phyloP scores from a whole-genome alignment of 2,113 vertebrate species.

The Megaceryle torquata region DNA sequence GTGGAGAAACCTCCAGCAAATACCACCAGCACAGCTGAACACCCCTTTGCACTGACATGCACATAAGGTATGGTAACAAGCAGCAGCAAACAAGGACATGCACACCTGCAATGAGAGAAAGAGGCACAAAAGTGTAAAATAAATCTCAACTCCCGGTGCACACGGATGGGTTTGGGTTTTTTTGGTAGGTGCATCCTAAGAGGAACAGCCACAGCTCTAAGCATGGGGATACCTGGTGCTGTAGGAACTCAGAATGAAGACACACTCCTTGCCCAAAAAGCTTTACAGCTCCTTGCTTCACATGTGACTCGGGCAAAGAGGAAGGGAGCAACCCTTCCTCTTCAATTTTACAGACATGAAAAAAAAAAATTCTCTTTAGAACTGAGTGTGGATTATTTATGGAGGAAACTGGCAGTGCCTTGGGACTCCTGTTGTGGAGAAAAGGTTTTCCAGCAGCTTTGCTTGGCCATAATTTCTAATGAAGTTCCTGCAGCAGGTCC shows the following conservation, averaged over 20 bases:
- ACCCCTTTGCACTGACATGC: background rate
- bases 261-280: rapidly evolving
- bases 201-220: background rate
- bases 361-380: background rate
- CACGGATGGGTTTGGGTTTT: background rate
- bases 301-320: rapidly evolving
- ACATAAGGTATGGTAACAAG: background rate
- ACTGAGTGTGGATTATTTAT: background rate
- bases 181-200: background rate
- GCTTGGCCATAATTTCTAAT: background rate
- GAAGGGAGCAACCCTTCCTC: background rate
- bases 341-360: background rate
- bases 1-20: background rate
- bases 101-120: background rate
- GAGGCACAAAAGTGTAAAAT: background rate
- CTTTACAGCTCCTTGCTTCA: background rate
- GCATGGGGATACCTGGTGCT: rapidly evolving
- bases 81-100: background rate
- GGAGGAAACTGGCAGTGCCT: background rate
- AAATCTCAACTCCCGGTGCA: background rate
- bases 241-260: background rate
- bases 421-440: background rate
- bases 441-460: background rate
- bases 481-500: background rate
- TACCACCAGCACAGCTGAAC: background rate